Evolutionary conservation across 2,113 vertebrate genomes (phyloP), one percentile per base, ranked within the genome.

Genomic region (Gymnorhina tibicen): DNA sequence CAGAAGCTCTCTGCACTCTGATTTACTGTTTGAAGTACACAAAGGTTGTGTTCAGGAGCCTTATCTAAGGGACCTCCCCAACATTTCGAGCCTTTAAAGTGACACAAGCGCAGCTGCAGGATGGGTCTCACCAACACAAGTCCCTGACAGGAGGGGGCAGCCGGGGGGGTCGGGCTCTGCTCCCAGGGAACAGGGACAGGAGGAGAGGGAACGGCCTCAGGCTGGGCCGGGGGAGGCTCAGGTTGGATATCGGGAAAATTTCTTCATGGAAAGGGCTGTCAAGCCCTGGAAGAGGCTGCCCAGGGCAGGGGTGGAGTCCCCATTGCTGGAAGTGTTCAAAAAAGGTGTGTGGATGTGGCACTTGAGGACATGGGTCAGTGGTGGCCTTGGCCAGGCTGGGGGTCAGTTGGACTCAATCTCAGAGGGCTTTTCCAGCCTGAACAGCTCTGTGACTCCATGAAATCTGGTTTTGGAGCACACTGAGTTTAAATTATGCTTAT

Each of bases 151-250:
- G 52, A 58, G 37, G 12, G 30, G n/a, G 3, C 47, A 70, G 41
- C 9, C 1, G 1, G 39, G 10, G 22, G 14, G 17, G 11, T 35
- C 0, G 0, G 35, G 26, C 41, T 49, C 30, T 64, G 75, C 58
- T 63, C 7, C 20, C 44, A 52, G 26, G 42, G 42, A 33, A 50
- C 26, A 73, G 58, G 58, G 42, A 72, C 75, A 88, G 50, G 49
- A 58, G 0, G 5, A 73, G 58, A 42, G 50, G 42, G 6, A 80
- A 58, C 0, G 0, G 32, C 58, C 42, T 64, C 67, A 49, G 2
- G 16, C 20, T 78, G 47, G 0, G 33, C 9, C 47, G 55, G 13
- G 35, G 30, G 6, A 79, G 21, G 17, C 0, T 35, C 12, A 26
- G 21, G 2, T 1, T 27, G 35, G 67, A 35, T 23, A 8, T 0